Base-by-base conservation (phyloP, 1,140 invertebrate genomes). In the Apocrypta bakeri region DNA sequence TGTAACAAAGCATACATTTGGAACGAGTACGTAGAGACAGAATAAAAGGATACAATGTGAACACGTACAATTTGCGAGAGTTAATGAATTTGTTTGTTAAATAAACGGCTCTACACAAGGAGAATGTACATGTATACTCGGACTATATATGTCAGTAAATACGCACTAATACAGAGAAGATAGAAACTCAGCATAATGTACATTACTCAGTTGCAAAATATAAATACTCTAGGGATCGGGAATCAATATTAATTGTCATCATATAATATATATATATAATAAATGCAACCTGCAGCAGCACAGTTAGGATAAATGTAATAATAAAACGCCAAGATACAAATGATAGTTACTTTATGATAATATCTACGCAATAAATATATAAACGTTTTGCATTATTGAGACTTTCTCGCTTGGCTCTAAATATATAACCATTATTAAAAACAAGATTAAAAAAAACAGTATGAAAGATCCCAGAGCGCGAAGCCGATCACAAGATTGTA, bases 141-240 rank as follows among this genome's bases (percentile, higher is more conserved):
- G 29, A 12, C 7, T 29, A 78, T 56, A 56, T 48, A n/a, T n/a
- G n/a, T n/a, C n/a, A n/a, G n/a, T n/a, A n/a, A 56, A 56, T 56
- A 56, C 37, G 40, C 42, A 56, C 9, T 71, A 79, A 37, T 56
- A 71, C 29, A 33, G 31, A 71, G 77, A 71, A 56, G 25, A 79
- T 8, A 33, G n/a, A 27, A 21, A n/a, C n/a, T 56, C 48, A 56
- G 48, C 33, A n/a, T 6, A 21, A n/a, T 56, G n/a, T n/a, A n/a
- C 48, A 56, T 56, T 56, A 56, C n/a, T n/a, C 48, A 56, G n/a
- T 56, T n/a, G 48, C 48, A 56, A 56, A 56, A 21, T 17, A 56
- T 21, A 56, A 56, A 21, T 56, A 56, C 14, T 56, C 17, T 4
- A 37, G 48, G 48, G 48, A 6, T n/a, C 21, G 48, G 17, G 48